Evolutionary conservation across 2,888 invertebrate genomes (phyloP), one percentile per base, ranked within the genome.

Genomic region (Parnassius smintheus): DNA sequence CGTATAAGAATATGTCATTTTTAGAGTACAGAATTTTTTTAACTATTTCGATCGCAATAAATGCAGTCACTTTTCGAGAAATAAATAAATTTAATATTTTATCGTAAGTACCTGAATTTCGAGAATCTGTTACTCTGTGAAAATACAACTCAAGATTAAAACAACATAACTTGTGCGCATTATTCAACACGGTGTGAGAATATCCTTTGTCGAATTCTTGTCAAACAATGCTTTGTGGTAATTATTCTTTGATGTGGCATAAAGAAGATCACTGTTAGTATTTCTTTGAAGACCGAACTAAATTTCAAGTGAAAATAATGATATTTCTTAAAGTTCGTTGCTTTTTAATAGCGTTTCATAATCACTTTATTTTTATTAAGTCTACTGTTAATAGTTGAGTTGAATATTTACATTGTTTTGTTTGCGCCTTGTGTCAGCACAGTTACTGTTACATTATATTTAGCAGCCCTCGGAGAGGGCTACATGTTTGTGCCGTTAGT

Each of bases 141-240:
- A 35, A 55, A 50, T 51, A 55, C 18, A 51, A 51, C 56, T 50
- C 52, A 11, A 49, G 48, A 25, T 56, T 48, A 49, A 63, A 66
- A 61, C 50, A 59, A 59, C 61, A 62, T 35, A 57, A 64, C 56
- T 55, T 62, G 63, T 59, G 57, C 51, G 57, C 59, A 42, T 48
- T 53, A 59, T 59, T 55, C 56, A 59, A 61, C 62, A 61, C 65
- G 67, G 65, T 64, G 66, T 66, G 66, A 66, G 69, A 71, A 71
- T 70, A 73, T 69, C 70, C 71, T 75, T 75, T 74, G 75, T 72
- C 68, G 72, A 70, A 74, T 73, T 69, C 74, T 71, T 75, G 73
- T 73, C 72, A 76, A 78, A 76, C 76, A 77, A 72, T 70, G 66
- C 61, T 62, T 66, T 67, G 62, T 49, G n/a, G 54, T 18, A 60